These are phyloP conservation scores for Neolamprologus variostigma DNA, from an alignment of 2,113 vertebrate genomes.

Conservation along the genomic window DNA sequence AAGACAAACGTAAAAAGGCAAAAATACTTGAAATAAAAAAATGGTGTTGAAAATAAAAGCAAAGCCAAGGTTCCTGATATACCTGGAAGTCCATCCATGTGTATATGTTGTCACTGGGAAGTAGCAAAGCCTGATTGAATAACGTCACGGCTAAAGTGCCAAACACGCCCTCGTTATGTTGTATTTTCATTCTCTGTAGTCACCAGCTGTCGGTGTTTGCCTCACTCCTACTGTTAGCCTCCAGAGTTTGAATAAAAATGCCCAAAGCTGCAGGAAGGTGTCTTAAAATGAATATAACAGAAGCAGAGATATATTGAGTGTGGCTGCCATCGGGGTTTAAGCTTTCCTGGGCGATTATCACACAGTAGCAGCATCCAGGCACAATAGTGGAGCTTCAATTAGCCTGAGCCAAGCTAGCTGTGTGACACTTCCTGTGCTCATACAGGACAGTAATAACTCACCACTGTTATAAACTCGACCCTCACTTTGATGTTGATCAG, in stretches of 20 bases:
- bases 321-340: neutral
- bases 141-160: neutral
- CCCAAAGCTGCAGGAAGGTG: neutral
- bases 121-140: neutral
- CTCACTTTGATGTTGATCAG: too few relatives aligned
- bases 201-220: neutral
- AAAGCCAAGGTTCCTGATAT: fast-evolving
- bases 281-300: neutral
- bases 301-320: neutral
- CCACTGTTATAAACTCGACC: neutral
- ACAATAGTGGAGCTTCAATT: neutral
- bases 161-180: fast-evolving
- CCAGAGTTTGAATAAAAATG: neutral
- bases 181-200: neutral
- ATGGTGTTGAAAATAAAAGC: neutral
- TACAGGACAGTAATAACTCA: neutral
- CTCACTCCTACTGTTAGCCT: neutral
- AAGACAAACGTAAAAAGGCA: neutral
- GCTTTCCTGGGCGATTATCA: neutral
- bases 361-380: neutral
- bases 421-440: neutral
- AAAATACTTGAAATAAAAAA: neutral
- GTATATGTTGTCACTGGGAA: neutral
- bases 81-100: neutral
- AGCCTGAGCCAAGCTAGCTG: neutral